phyloP scores from a whole-genome alignment of 2,113 vertebrate genomes.

The Misgurnus mizolepis region DNA sequence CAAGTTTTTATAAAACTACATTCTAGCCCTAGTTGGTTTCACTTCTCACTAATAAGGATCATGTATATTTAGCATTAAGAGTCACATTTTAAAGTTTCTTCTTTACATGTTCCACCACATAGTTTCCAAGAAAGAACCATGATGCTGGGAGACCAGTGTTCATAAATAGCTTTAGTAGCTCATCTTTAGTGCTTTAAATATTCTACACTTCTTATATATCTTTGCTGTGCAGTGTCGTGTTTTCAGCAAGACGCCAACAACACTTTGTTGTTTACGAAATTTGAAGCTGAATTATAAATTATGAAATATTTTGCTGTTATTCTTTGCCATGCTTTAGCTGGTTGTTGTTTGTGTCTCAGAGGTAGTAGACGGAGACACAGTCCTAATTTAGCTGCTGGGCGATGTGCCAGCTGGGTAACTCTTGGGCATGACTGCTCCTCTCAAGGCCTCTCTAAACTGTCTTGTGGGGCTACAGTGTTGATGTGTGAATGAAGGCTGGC shows the following conservation, averaged over 20 bases:
- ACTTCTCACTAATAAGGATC: no score
- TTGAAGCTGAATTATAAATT: no score
- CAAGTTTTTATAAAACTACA: no score
- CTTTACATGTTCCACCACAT: no score
- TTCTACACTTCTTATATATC: not conserved
- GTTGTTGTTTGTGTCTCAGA: slow-evolving; percentile 41
- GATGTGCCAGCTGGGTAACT: slow-evolving; percentile 44
- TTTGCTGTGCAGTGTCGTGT: not conserved
- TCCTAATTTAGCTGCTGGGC: slow-evolving; percentile 61
- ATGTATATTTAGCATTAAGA: no score
- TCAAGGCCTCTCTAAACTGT: not conserved
- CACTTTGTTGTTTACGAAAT: slow-evolving; percentile 1
- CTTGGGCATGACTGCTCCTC: slow-evolving; percentile 37
- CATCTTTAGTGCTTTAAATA: no score
- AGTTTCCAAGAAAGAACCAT: no score
- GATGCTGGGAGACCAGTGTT: no score
- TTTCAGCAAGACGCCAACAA: not conserved
- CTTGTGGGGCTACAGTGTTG: not conserved
- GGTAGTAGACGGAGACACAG: slow-evolving; percentile 35
- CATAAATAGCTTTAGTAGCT: no score
- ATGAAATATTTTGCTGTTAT: not conserved
- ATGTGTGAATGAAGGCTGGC: not conserved
- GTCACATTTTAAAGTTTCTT: no score
- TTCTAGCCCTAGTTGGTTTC: no score
- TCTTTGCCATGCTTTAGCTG: not conserved